phyloP scores from a whole-genome alignment of 2,797 vertebrate species.

The Enteromius radiatus region DNA sequence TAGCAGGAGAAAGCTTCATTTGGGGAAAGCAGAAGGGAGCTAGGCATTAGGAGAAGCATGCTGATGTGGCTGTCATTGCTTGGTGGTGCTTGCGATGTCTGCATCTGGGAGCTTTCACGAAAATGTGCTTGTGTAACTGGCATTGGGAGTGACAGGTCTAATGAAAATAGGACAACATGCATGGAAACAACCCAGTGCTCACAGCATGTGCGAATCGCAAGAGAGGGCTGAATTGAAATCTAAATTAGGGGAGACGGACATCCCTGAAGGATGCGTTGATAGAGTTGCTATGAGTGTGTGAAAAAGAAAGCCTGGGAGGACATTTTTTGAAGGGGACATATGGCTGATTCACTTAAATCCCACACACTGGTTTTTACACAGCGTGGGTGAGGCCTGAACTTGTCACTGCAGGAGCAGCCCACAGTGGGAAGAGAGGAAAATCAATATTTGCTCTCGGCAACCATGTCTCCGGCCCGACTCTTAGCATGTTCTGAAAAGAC shows the following conservation, averaged over 20 bases:
- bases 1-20: conserved; percentile 36
- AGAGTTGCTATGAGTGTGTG: conserved; percentile 42
- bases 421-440: conserved; percentile 54
- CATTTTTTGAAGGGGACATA: conserved; percentile 52
- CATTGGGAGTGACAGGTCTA: conserved; percentile 56
- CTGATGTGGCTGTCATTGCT: conserved; percentile 56
- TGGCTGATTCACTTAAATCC: conserved; percentile 61
- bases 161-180: conserved; percentile 58
- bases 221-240: conserved; percentile 46
- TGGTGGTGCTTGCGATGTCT: conserved; percentile 41
- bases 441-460: conserved; percentile 55
- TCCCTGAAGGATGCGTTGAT: conserved; percentile 47
- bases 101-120: conserved; percentile 55
- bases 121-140: conserved; percentile 45
- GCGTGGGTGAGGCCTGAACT: conserved; percentile 54
- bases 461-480: conserved; percentile 35
- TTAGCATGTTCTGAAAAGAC: conserved; percentile 41
- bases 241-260: conserved; percentile 47
- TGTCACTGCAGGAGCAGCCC: conserved; percentile 53
- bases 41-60: conserved; percentile 32
- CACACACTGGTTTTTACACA: conserved; percentile 56
- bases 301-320: conserved; percentile 36
- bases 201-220: conserved; percentile 40
- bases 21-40: conserved; percentile 47
- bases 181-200: conserved; percentile 46